Conservation (phyloP, 2,113 vertebrate genomes). For the Pangasianodon hypophthalmus region DNA sequence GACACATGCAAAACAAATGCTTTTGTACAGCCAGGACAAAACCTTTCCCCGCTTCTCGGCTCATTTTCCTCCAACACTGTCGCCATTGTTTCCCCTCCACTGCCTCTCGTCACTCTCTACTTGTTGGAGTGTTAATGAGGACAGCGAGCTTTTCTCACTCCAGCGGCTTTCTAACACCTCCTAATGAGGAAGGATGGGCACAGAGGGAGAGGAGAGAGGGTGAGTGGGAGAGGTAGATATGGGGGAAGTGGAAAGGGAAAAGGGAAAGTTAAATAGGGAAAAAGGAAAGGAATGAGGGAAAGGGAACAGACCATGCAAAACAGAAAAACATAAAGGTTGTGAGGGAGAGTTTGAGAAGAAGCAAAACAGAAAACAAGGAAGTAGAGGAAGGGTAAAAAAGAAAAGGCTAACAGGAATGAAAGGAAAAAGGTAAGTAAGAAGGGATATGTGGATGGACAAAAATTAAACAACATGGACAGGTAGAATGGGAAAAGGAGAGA, state of each 20-base stretch:
- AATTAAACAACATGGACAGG: not conserved
- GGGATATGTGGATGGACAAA: not conserved
- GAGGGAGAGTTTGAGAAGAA: not conserved
- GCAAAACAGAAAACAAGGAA: not conserved
- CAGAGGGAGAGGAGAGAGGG: conserved; percentile 47
- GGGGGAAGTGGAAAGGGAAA: conserved; percentile 22
- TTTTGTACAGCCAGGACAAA: conserved; percentile 89
- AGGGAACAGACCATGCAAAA: conserved; percentile 9
- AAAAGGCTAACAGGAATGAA: not conserved
- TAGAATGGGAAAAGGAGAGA: not conserved
- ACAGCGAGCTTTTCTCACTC: conserved; percentile 91
- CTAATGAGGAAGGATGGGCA: conserved; percentile 75
- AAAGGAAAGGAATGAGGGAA: conserved; percentile 17
- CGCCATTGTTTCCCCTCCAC: conserved; percentile 85
- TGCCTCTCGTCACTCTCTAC: conserved; percentile 89
- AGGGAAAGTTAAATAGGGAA: conserved; percentile 23
- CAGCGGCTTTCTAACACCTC: conserved; percentile 92
- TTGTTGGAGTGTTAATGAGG: conserved; percentile 95
- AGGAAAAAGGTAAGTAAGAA: not conserved
- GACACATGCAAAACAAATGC: conserved; percentile 86
- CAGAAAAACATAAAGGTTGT: not conserved
- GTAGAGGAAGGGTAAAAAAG: not conserved
- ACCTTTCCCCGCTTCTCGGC: conserved; percentile 73
- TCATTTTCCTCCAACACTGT: conserved; percentile 78
- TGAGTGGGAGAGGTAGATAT: not conserved